Evolutionary conservation across 2,888 invertebrate genomes (phyloP), one percentile per base, ranked within the genome.

Genomic region (Atherix ibis): DNA sequence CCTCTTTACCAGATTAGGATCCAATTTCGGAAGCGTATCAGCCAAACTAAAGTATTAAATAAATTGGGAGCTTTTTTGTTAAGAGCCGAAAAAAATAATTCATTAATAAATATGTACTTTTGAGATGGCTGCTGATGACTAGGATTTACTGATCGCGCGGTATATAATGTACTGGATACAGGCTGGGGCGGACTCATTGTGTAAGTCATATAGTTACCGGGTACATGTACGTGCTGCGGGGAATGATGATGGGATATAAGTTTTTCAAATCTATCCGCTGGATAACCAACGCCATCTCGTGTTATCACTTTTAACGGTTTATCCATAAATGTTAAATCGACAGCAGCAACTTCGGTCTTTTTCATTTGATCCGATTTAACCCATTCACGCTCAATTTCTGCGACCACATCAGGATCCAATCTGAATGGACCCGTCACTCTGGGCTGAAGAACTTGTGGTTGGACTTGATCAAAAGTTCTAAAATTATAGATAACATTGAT

Each of bases 381-480:
- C 58, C 59, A 62, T 41, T 52, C 54, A 34, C 53, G 59, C 53
- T 84, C 84, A 32, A 84, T 66, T 45, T 71, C 70, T 18, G 73
- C 71, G 44, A 84, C 68, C 40, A 81, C 64, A 37, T 74, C 70
- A 13, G 75, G 71, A 55, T 88, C 85, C 31, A 89, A 64, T 1
- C 77, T 73, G 57, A 82, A 88, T 16, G 83, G 82, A 14, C 85
- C 85, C 1, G 71, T 65, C 29, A 70, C 54, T 15, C 63, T 57
- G 19, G 53, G 52, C 13, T 68, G 67, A 12, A 37, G 18, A 10
- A 38, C 22, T 37, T 30, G 44, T 40, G 36, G 32, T 40, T 43
- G 37, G 4, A 51, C 49, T 41, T 57, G 55, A 40, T 58, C 59
- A 41, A 56, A 58, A 9, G 54, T 56, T 37, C 57, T 58, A 41